Evolutionary conservation across 2,797 vertebrate species (phyloP), one percentile per base, ranked within the genome.

Genomic region (Chelmon rostratus): DNA sequence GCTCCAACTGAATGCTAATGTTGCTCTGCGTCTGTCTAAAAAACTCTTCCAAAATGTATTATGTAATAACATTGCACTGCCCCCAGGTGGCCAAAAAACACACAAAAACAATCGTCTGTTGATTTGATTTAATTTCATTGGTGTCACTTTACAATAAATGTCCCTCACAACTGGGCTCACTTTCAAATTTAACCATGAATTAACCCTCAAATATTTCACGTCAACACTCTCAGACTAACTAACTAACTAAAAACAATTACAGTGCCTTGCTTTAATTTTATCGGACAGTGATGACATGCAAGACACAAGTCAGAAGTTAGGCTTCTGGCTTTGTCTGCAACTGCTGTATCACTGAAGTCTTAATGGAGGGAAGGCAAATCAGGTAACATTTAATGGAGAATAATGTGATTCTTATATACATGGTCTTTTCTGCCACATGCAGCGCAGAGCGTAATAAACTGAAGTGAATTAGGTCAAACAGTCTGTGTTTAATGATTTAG

Each of bases 401-500:
- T 50, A 19, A 31, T 40, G 8, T 28, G 42, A 65, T n/a, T 73
- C 13, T 16, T 15, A 13, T 42, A 5, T 28, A 37, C 28, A 67
- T 56, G 57, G 4, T 38, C 8, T 23, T 66, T 50, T 44, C 47
- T 75, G 38, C 50, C 62, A 57, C 35, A 44, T 10, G 66, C 44
- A 54, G 25, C 40, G 21, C 31, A 35, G 40, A 65, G 25, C 7
- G 35, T 31, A 52, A 66, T 31, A 28, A 49, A 73, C 23, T 46
- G 7, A 42, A 67, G 67, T 25, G 12, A 50, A 74, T 59, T 9
- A 46, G 38, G 25, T 38, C 9, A 65, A 59, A 53, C 53, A 1
- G 16, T 50, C 5, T 33, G 19, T 46, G 37, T 38, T 79, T 75
- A 78, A 79, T 57, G 69, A 63, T 13, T 21, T 56, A 19, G 31